Percentiles rank a stretch among this genome's conserved stretches.
These are phyloP conservation scores for Andrena bucephala DNA, from an alignment of 2,888 invertebrate species.

Conservation along the genomic window DNA sequence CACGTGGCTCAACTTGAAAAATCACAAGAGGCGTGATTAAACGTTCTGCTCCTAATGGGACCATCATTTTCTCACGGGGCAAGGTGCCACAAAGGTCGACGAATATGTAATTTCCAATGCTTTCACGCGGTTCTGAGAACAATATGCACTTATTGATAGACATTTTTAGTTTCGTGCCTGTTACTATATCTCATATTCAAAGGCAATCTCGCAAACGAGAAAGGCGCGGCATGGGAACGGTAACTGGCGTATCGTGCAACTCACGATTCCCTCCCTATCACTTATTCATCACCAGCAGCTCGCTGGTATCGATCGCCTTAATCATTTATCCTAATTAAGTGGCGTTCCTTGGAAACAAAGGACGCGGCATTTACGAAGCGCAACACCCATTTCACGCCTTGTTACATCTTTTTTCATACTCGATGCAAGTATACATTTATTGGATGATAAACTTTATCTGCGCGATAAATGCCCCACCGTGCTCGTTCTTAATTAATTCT, in stretches of 20 bases:
- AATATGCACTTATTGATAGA: constrained; percentile 53
- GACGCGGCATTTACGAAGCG: neutral
- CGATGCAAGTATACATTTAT: neutral
- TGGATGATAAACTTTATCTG: neutral
- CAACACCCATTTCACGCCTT: neutral
- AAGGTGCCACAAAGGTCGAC: neutral
- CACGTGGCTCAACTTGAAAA: no score
- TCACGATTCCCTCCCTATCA: constrained; percentile 29
- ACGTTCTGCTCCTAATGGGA: no score
- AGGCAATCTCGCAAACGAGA: constrained; percentile 47
- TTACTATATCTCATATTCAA: constrained; percentile 51
- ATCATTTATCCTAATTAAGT: constrained; percentile 21
- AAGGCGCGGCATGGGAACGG: constrained; percentile 65
- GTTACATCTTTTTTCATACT: neutral
- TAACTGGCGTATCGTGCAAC: constrained; percentile 44
- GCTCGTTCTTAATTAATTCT: neutral
- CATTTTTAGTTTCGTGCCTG: constrained; percentile 43
- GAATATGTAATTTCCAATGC: neutral
- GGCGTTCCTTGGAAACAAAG: neutral
- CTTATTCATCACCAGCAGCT: constrained; percentile 16
- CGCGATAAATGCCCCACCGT: neutral
- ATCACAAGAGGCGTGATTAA: no score
- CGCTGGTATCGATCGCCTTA: constrained; percentile 19
- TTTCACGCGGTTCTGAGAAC: constrained; percentile 18
- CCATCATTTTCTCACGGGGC: constrained; percentile 1